These are phyloP conservation scores for Calameuta idolon DNA, from an alignment of 2,888 invertebrate genomes.

Conservation along the genomic window DNA sequence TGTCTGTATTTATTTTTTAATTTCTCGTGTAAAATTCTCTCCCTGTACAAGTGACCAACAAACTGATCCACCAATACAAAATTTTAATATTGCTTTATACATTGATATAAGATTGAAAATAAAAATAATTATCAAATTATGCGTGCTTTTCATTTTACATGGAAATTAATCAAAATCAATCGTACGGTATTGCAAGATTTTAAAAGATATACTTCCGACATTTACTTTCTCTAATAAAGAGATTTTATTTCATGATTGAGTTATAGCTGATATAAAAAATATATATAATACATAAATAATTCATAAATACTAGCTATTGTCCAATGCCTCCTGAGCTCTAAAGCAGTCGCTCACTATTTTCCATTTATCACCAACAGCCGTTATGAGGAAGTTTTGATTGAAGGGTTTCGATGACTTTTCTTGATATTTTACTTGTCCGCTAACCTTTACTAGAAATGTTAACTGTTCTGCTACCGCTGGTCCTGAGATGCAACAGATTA, in stretches of 20 bases:
- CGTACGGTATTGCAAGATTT: not conserved
- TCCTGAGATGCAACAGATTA: constrained; percentile 68
- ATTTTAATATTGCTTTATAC: constrained; percentile 65
- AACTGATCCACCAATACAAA: constrained; percentile 60
- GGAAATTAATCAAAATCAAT: not conserved
- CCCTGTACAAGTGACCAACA: constrained; percentile 54
- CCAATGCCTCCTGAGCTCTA: constrained; percentile 75
- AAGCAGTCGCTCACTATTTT: constrained; percentile 93
- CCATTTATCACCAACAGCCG: constrained; percentile 91
- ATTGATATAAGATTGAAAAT: constrained; percentile 60
- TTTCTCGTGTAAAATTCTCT: constrained; percentile 54
- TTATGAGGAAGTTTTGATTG: constrained; percentile 88
- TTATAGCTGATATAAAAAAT: not conserved
- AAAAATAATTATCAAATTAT: constrained; percentile 56
- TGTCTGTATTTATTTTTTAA: constrained; percentile 64
- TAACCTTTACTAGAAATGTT: constrained; percentile 85
- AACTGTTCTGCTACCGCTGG: constrained; percentile 81
- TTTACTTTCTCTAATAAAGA: not conserved
- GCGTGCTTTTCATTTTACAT: constrained; percentile 13
- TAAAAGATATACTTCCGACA: not conserved
- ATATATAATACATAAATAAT: not conserved
- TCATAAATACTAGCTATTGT: constrained; percentile 24
- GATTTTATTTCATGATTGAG: not conserved
- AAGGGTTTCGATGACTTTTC: constrained; percentile 76
- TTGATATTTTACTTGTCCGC: constrained; percentile 84